These are phyloP conservation scores for Phenganax stokvisi DNA, from an alignment of 92 coral and sea anemone species.

Conservation along the genomic window DNA sequence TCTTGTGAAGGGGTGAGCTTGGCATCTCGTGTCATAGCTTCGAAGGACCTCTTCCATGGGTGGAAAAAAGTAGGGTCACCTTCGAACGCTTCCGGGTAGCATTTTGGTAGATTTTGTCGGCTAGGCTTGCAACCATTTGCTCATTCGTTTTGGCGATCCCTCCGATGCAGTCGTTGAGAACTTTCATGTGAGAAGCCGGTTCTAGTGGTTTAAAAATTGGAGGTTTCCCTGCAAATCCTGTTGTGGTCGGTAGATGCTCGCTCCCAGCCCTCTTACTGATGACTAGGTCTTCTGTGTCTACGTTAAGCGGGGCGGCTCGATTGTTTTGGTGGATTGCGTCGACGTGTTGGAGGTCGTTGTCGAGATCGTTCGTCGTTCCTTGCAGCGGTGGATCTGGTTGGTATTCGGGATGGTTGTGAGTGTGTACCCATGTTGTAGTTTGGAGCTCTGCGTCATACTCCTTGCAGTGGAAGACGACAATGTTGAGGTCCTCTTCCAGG, in stretches of 20 bases:
- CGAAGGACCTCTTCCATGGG: slow-evolving; percentile 51
- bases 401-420: not conserved
- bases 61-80: slow-evolving; percentile 60
- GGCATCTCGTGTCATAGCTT: slow-evolving; percentile 48
- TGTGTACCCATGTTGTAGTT: slow-evolving; percentile 14
- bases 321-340: not conserved
- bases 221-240: slow-evolving; percentile 6
- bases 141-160: slow-evolving; percentile 20
- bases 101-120: slow-evolving; percentile 47
- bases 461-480: not conserved
- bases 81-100: slow-evolving; percentile 48
- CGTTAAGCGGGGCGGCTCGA: not conserved
- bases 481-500: slow-evolving; percentile 24
- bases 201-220: not conserved
- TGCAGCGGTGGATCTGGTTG: no score
- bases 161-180: slow-evolving; percentile 3
- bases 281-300: not conserved
- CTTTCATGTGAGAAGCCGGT: not conserved
- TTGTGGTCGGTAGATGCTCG: not conserved
- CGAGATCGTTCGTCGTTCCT: not conserved
- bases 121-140: slow-evolving; percentile 36
- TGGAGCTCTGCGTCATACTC: not conserved
- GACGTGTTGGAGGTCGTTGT: not conserved
- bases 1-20: slow-evolving; percentile 49
- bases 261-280: not conserved